Evolutionary conservation across 2,797 vertebrate species (phyloP), one percentile per base, ranked within the genome.

Genomic region (Hypotaenidia philippensis): DNA sequence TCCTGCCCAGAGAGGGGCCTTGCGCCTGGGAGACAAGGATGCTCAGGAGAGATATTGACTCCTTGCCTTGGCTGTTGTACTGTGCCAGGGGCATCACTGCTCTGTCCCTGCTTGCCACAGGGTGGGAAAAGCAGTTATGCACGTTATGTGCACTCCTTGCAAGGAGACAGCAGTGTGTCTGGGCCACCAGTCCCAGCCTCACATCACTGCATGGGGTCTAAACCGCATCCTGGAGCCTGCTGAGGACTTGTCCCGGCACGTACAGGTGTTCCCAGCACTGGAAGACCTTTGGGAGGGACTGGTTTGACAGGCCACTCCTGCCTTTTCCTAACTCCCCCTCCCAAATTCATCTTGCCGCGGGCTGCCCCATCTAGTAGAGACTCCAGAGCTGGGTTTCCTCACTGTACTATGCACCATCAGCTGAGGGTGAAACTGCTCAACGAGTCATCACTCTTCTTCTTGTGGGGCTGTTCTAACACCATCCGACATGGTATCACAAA

Each of bases 21-120:
- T 23, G 3, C 0, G 0, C 59, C 45, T 61, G 47, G 27, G 22
- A 10, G 1, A 68, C 0, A 0, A 83, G 9, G 40, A 29, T 53
- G 47, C 56, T 66, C 2, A 0, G 53, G 31, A 59, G n/a, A 31
- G 5, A 27, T 52, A 26, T 0, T 52, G 60, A 14, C 25, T 78
- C 60, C 49, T 88, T 86, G 49, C 57, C 50, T 89, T 0, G 0
- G 26, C 64, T 66, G 27, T 52, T 71, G 45, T 71, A 59, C 36
- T 1, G 0, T 36, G 29, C 53, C 65, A 64, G 36, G 29, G 31
- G 61, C 11, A 40, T 75, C 84, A 75, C 16, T 26, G 25, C 45
- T 66, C 72, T 5, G 1, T 57, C 13, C 20, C 36, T 89, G 56
- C 61, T 71, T 45, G 38, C 40, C 49, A 68, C 4, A 14, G 65